These are phyloP conservation scores for Yasuhikotakia modesta DNA, from an alignment of 2,797 vertebrate genomes.

Conservation along the genomic window DNA sequence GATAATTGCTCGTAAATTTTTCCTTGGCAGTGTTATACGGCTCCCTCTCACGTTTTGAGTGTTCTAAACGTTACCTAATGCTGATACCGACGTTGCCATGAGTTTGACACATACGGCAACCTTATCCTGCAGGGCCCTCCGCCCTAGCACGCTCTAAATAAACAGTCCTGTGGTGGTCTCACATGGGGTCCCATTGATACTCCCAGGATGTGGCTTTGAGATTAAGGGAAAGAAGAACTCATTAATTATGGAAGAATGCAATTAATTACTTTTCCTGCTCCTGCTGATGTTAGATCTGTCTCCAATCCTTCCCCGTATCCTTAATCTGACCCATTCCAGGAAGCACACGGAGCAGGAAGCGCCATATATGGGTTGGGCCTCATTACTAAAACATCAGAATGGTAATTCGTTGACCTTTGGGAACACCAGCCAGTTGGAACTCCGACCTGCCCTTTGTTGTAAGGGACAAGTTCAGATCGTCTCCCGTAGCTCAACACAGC, in stretches of 20 bases:
- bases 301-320: conserved; percentile 55
- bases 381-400: conserved; percentile 74
- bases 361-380: conserved; percentile 71
- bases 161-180: conserved; percentile 66
- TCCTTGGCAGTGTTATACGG: conserved; percentile 19
- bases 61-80: conserved; percentile 23
- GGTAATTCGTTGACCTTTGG: conserved; percentile 71
- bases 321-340: conserved; percentile 51
- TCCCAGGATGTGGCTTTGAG: conserved; percentile 70
- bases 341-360: conserved; percentile 61
- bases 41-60: conserved; percentile 14
- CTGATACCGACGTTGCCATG: conserved; percentile 35
- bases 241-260: conserved; percentile 80
- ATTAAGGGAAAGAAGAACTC: conserved; percentile 70
- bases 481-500: conserved; percentile 36
- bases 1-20: conserved; percentile 40
- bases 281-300: conserved; percentile 73
- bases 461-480: conserved; percentile 59
- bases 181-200: conserved; percentile 56
- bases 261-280: conserved; percentile 74
- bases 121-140: conserved; percentile 48
- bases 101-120: conserved; percentile 19
- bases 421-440: conserved; percentile 60
- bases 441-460: conserved; percentile 63
- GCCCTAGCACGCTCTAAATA: conserved; percentile 63